These are phyloP conservation scores for Pollimyrus isidori DNA, from an alignment of 2,113 vertebrate species.

Conservation along the genomic window DNA sequence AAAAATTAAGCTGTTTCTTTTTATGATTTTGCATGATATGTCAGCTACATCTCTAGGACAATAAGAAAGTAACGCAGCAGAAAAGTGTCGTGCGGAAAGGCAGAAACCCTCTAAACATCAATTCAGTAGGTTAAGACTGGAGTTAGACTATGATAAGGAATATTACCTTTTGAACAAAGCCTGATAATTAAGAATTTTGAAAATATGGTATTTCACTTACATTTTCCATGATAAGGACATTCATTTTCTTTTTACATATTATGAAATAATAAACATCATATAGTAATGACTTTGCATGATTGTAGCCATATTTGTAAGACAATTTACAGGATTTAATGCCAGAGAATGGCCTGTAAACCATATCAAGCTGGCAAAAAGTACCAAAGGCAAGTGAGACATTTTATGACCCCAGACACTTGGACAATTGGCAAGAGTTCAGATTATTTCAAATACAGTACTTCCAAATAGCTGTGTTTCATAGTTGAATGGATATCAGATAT, in stretches of 20 bases:
- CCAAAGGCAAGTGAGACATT: neutral
- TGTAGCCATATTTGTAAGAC: neutral
- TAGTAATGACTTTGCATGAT: neutral
- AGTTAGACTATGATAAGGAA: neutral
- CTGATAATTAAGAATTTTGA: neutral
- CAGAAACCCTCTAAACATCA: neutral
- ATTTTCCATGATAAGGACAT: neutral
- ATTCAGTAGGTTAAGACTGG: neutral
- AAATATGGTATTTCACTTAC: neutral
- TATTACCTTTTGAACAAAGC: neutral
- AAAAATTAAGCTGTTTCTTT: neutral
- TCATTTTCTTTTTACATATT: neutral
- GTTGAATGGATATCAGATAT: neutral
- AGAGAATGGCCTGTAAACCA: neutral
- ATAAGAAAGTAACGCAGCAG: neutral
- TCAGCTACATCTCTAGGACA: neutral
- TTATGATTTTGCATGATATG: neutral
- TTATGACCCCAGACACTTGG: neutral
- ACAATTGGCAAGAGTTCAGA: neutral
- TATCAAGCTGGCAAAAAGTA: neutral
- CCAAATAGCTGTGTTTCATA: neutral
- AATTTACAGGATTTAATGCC: neutral
- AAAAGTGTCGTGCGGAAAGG: neutral
- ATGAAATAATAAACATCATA: neutral
- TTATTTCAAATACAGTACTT: neutral